A percentile compares a stretch with the other conserved stretches of the same genome.
Evolutionary conservation across 2,888 invertebrate genomes (phyloP).

Genomic region (Epistrophe grossulariae): DNA sequence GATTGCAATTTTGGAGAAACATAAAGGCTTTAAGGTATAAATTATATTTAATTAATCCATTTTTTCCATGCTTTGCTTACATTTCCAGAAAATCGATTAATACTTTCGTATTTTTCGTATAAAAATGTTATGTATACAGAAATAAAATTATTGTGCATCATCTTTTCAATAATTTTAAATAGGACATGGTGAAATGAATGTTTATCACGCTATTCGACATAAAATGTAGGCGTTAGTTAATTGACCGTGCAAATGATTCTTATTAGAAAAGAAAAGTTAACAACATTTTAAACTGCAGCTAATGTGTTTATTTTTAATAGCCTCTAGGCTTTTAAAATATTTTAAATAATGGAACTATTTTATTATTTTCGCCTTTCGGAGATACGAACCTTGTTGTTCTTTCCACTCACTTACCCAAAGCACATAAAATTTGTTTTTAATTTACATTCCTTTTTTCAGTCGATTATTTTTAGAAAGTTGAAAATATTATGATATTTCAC

Average conservation of each 20-base stretch:
- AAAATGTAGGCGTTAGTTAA: background rate
- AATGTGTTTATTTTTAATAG: too few relatives aligned
- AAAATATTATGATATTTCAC: too few relatives aligned
- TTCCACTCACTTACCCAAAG: too few relatives aligned
- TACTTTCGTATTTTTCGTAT: too few relatives aligned
- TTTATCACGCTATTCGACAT: constrained; percentile 54
- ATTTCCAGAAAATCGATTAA: constrained; percentile 7
- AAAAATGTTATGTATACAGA: constrained; percentile 9
- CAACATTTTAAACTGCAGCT: constrained; percentile 11
- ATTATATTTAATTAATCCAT: background rate
- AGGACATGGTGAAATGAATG: constrained; percentile 38
- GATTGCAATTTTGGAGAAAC: constrained; percentile 80
- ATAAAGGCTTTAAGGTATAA: constrained; percentile 79
- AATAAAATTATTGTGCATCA: constrained; percentile 7
- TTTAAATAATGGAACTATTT: too few relatives aligned
- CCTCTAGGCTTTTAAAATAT: too few relatives aligned
- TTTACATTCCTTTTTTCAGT: too few relatives aligned
- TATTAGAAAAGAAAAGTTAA: constrained; percentile 25
- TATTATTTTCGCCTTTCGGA: too few relatives aligned
- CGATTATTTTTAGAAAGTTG: too few relatives aligned
- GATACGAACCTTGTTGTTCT: too few relatives aligned
- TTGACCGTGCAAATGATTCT: constrained; percentile 35
- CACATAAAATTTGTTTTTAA: too few relatives aligned
- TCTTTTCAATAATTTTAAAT: constrained; percentile 3
- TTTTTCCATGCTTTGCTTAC: background rate